Evolutionary conservation across 2,888 invertebrate species (phyloP), one percentile per base, ranked within the genome.

Genomic region (Lamellibrachia satsuma): DNA sequence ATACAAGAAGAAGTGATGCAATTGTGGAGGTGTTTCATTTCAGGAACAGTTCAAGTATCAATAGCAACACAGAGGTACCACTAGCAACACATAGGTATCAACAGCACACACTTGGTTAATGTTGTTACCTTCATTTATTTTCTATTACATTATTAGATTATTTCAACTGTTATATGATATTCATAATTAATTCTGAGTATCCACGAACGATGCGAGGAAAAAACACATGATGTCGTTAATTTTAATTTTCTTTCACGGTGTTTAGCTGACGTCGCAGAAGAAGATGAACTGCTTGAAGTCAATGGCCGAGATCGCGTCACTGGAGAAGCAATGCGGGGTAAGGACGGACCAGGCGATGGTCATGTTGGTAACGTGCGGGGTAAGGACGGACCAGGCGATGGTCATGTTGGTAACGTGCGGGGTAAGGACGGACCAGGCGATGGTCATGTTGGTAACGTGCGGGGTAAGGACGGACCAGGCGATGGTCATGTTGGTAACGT

Each of bases 231-330:
- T 39, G 39, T 39, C 39, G 39, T 39, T 39, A 39, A 39, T 39
- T 39, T 39, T 39, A 39, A 39, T 39, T 15, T 6, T 75, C 75
- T 75, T 15, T 22, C 6, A 22, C n/a, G 75, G 75, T 60, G 3
- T 75, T 75, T 15, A 75, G 75, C 22, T 75, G 75, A 75, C 75
- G 75, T 57, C 93, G 9, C 91, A 92, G 55, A 94, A 94, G 92
- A 94, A 94, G 90, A 52, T 93, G 27, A 92, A 93, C 91, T 94
- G 94, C 92, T 91, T 94, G 90, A 57, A 94, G 90, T 94, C 94
- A 15, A 93, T 94, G 93, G 55, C 93, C 52, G 92, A 93, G 90
- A 93, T 94, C 6, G 27, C 94, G 22, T 60, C 75, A 9, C 91
- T 94, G 75, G 93, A 94, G 90, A 93, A 94, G 60, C 92, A 92